Evolutionary conservation across 2,888 invertebrate species (phyloP), one percentile per base, ranked within the genome.

Genomic region (Ormia ochracea): DNA sequence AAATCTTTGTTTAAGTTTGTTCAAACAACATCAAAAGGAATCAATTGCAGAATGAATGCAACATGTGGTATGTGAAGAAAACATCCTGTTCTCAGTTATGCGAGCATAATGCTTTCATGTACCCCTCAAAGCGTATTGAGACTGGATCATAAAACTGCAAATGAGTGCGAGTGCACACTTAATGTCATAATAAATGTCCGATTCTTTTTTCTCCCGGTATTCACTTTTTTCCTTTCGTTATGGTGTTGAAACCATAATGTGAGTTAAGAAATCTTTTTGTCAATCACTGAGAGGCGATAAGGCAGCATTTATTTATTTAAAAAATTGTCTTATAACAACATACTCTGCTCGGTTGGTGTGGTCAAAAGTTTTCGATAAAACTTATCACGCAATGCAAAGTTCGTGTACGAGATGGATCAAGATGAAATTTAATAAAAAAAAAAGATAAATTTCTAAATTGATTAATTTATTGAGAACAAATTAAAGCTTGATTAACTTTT

Each of bases 111-210:
- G n/a, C n/a, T 74, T n/a, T 50, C 38, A 12, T 69, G 65, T 36
- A 23, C 23, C 61, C 61, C 61, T 41, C 48, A 10, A 21, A 26
- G 45, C 28, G 54, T 19, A 7, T 45, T 63, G 50, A 33, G 45
- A 14, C 21, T 43, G 33, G 50, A 70, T 69, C 65, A 69, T 69
- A 61, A 50, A 69, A 70, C 45, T 56, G 28, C 66, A 56, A 59
- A 61, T 58, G 33, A 43, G 61, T 52, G 56, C 52, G 61, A 65
- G 21, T 45, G 38, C 50, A 70, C 75, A 81, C 81, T 81, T 78
- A 78, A 81, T 78, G 81, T 81, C 81, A 78, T 81, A 78, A 81
- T 81, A 81, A 81, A 81, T 72, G 81, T 81, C 81, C 21, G 59
- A 33, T 79, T 68, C 69, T 63, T 73, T 33, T 26, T 43, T 69